These are phyloP conservation scores for Pithys albifrons DNA, from an alignment of 2,113 vertebrate genomes.

Conservation along the genomic window DNA sequence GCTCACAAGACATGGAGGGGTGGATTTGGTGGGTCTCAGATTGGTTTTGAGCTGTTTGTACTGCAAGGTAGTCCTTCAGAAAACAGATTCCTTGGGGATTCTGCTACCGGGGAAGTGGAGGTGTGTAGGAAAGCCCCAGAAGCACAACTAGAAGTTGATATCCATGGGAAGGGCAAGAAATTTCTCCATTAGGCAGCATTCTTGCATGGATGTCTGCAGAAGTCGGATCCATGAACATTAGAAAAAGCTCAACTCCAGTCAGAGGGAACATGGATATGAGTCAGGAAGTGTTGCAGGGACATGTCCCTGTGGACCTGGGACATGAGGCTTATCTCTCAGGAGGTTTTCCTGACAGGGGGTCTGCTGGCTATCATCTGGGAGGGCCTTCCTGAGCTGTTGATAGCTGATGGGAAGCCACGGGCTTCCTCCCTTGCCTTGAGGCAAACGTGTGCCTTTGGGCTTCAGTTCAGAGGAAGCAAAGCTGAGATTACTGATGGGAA, in stretches of 20 bases:
- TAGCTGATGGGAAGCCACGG: slow-evolving; percentile 36
- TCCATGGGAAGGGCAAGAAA: neutral
- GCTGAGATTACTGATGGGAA: neutral
- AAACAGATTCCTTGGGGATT: neutral
- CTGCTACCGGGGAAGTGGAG: neutral
- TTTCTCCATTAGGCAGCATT: neutral
- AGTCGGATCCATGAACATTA: neutral
- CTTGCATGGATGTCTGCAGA: neutral
- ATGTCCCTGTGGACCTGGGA: neutral
- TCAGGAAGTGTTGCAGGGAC: neutral
- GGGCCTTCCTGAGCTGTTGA: slow-evolving; percentile 52
- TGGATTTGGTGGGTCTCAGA: neutral
- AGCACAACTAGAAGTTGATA: neutral
- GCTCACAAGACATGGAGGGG: neutral
- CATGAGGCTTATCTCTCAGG: slow-evolving; percentile 37
- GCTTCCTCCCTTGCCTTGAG: slow-evolving; percentile 26
- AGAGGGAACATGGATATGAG: neutral
- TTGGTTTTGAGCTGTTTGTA: neutral
- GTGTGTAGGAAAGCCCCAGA: neutral
- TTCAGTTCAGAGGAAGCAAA: slow-evolving; percentile 29
- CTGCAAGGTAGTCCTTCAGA: neutral
- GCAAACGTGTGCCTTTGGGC: neutral
- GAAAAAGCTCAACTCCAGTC: neutral
- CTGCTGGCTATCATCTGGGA: slow-evolving; percentile 3
- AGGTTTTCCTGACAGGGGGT: slow-evolving; percentile 26